Conservation (phyloP, 2,113 vertebrate species). For the Cyprinodon brontotheroides region DNA sequence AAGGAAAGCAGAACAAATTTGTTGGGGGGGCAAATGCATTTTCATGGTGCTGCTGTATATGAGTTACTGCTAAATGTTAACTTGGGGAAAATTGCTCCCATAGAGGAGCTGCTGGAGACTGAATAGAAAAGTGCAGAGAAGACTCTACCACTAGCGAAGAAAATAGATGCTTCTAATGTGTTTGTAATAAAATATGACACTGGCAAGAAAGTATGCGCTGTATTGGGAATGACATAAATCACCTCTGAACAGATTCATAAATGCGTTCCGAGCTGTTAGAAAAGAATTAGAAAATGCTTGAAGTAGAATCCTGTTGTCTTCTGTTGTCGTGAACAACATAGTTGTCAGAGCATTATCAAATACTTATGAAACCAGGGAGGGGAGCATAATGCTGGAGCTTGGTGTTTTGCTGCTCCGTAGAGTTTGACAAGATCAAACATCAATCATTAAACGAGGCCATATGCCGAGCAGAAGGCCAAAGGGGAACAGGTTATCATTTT, state of each 20-base stretch:
- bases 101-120: slow-evolving; percentile 30
- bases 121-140: slow-evolving; percentile 20
- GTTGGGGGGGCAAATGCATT: neutral
- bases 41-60: slow-evolving; percentile 35
- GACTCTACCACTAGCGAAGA: slow-evolving; percentile 48
- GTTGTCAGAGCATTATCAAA: slow-evolving; percentile 62
- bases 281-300: slow-evolving; percentile 30
- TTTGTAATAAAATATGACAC: slow-evolving; percentile 41
- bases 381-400: slow-evolving; percentile 53
- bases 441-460: slow-evolving; percentile 34
- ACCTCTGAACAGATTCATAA: slow-evolving; percentile 6
- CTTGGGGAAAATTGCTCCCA: slow-evolving; percentile 63
- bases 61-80: slow-evolving; percentile 48
- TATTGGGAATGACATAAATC: slow-evolving; percentile 41
- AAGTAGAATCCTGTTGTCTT: slow-evolving; percentile 19
- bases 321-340: slow-evolving; percentile 39
- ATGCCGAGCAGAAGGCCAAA: slow-evolving; percentile 14
- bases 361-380: slow-evolving; percentile 28
- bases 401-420: slow-evolving; percentile 39
- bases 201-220: slow-evolving; percentile 14
- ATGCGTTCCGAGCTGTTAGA: slow-evolving; percentile 9
- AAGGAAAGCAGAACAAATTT: neutral
- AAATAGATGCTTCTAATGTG: slow-evolving; percentile 51
- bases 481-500: slow-evolving; percentile 6
- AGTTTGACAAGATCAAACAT: slow-evolving; percentile 37